These are phyloP conservation scores for Perognathus longimembris DNA, from an alignment of 2,113 vertebrate genomes.

Conservation along the genomic window DNA sequence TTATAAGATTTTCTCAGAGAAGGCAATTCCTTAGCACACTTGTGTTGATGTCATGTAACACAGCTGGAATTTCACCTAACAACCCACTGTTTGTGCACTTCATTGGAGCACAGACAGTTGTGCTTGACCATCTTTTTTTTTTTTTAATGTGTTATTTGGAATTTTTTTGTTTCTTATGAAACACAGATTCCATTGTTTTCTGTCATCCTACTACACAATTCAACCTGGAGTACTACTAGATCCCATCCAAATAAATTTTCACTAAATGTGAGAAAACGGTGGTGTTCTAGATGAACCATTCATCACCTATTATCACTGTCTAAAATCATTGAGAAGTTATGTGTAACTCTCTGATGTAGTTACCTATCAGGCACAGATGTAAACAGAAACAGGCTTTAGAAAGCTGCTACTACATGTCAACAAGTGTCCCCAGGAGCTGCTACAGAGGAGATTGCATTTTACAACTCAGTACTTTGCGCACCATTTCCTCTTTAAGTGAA, in stretches of 20 bases:
- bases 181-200: not conserved
- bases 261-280: not conserved
- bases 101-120: not conserved
- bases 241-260: slow-evolving; percentile 36
- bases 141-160: not conserved
- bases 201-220: not conserved
- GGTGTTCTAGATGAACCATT: not conserved
- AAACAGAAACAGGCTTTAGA: slow-evolving; percentile 35
- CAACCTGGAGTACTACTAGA: not conserved
- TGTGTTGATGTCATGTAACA: not conserved
- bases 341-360: not conserved
- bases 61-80: not conserved
- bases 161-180: not conserved
- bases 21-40: not conserved
- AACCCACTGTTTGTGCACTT: not conserved
- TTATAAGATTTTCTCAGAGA: not conserved
- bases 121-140: not conserved
- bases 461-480: slow-evolving; percentile 62
- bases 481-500: slow-evolving; percentile 60
- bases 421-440: slow-evolving; percentile 45
- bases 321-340: slow-evolving; percentile 41
- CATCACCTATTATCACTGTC: not conserved
- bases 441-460: slow-evolving; percentile 46
- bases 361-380: not conserved
- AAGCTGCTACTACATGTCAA: slow-evolving; percentile 39